Evolutionary conservation across 2,888 invertebrate species (phyloP).

Genomic region (Caenorhabditis sinica): DNA sequence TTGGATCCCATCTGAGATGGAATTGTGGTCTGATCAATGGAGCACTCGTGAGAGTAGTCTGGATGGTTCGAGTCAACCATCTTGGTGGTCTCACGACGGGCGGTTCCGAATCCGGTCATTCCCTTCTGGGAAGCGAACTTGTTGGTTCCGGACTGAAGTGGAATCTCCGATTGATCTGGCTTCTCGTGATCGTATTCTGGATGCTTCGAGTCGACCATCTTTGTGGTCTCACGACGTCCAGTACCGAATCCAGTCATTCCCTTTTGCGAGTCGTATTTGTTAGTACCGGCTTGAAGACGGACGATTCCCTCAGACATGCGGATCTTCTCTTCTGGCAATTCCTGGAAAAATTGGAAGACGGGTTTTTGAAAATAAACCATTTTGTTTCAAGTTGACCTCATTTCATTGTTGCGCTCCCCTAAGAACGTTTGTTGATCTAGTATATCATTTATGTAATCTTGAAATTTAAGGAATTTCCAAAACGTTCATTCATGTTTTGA

Average conservation of each 20-base stretch:
- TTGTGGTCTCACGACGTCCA: slow-evolving; percentile 83
- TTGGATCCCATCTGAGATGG: slow-evolving; percentile 83
- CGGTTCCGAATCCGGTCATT: slow-evolving; percentile 83
- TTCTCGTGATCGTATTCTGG: slow-evolving; percentile 83
- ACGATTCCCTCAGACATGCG: slow-evolving; percentile 83
- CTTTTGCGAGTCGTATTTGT: slow-evolving; percentile 84
- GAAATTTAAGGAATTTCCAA: too few species aligned
- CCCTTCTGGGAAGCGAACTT: slow-evolving; percentile 83
- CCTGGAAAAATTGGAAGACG: slow-evolving; percentile 75
- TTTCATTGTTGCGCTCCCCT: too few species aligned
- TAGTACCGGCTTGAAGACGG: slow-evolving; percentile 83
- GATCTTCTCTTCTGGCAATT: slow-evolving; percentile 84
- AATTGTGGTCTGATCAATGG: slow-evolving; percentile 81
- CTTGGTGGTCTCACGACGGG: slow-evolving; percentile 83
- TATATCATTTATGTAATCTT: too few species aligned
- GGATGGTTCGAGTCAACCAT: slow-evolving; percentile 83
- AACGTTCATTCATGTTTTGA: too few species aligned
- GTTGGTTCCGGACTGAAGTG: slow-evolving; percentile 83
- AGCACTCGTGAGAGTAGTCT: slow-evolving; percentile 82
- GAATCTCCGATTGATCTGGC: slow-evolving; percentile 83
- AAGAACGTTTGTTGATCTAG: too few species aligned
- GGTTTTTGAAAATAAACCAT: neutral
- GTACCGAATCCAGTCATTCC: slow-evolving; percentile 84
- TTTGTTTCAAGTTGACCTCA: neutral
- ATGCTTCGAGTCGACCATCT: slow-evolving; percentile 83